Conservation (phyloP, 1,140 invertebrate genomes). For the Colletes latitarsis region DNA sequence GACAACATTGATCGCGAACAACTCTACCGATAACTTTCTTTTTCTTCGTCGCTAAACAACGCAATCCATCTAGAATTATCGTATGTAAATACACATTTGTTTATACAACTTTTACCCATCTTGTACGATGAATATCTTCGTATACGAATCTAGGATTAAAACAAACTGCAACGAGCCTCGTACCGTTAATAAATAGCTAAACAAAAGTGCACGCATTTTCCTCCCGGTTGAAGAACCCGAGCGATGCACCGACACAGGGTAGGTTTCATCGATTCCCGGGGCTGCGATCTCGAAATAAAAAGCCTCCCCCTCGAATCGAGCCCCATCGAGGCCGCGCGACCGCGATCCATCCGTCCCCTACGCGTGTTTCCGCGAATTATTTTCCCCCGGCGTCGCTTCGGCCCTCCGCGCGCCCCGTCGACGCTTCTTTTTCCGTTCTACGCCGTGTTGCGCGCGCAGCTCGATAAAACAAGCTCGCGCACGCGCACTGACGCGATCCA, state of each 20-base stretch:
- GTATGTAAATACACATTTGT: too few species aligned
- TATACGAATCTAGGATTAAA: too few species aligned
- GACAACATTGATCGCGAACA: too few species aligned
- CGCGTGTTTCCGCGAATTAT: conserved; percentile 7
- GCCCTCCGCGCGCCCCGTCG: conserved; percentile 8
- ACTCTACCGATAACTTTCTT: too few species aligned
- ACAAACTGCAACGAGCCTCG: too few species aligned
- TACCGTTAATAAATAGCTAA: too few species aligned
- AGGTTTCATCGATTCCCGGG: neutral
- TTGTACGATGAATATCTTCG: too few species aligned
- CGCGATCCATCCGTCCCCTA: conserved; percentile 1
- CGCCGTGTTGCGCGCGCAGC: neutral
- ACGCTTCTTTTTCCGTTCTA: neutral
- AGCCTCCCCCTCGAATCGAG: conserved; percentile 5
- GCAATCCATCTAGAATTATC: too few species aligned
- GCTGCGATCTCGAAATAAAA: neutral
- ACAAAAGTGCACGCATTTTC: too few species aligned
- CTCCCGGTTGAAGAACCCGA: neutral
- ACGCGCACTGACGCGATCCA: conserved; percentile 61
- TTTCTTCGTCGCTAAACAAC: too few species aligned
- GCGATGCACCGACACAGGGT: neutral
- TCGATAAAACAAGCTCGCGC: conserved; percentile 65
- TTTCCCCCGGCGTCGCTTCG: neutral
- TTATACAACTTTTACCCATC: too few species aligned
- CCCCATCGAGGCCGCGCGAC: neutral